Evolutionary conservation across 2,113 vertebrate genomes (phyloP).

Genomic region (Kobus ellipsiprymnus): DNA sequence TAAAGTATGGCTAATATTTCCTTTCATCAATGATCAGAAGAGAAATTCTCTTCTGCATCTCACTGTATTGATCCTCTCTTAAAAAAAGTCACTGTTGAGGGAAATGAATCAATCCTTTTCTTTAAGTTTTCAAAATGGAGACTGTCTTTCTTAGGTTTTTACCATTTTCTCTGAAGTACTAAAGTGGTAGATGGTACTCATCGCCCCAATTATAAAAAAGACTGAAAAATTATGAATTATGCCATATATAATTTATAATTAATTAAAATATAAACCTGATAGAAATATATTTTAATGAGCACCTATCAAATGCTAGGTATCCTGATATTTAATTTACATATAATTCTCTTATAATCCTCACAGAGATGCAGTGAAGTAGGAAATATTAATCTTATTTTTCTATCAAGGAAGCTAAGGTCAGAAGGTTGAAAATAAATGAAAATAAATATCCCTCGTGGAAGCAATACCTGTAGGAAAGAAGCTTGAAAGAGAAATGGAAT

Average conservation of each 20-base stretch:
- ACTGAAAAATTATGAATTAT: not conserved
- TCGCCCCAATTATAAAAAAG: not conserved
- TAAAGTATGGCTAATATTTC: constrained; percentile 49
- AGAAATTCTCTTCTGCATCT: constrained; percentile 1
- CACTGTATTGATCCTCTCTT: not conserved
- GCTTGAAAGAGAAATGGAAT: not conserved
- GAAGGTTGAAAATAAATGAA: not conserved
- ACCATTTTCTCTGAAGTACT: not conserved
- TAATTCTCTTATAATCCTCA: not conserved
- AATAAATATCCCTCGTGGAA: not conserved
- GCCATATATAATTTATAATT: not conserved
- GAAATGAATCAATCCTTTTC: not conserved
- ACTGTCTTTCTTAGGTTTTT: not conserved
- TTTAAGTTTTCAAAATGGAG: constrained; percentile 6
- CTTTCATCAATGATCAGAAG: constrained; percentile 49
- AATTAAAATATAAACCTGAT: not conserved
- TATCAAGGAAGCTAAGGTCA: not conserved
- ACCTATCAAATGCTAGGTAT: not conserved
- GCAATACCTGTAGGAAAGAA: not conserved
- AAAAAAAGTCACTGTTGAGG: not conserved
- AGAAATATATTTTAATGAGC: not conserved
- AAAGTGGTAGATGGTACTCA: not conserved
- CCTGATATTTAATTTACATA: not conserved
- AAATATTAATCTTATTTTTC: not conserved
- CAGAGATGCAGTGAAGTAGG: not conserved